These are phyloP conservation scores for Galagoides demidoff DNA, from an alignment of 2,797 vertebrate species.

Conservation along the genomic window DNA sequence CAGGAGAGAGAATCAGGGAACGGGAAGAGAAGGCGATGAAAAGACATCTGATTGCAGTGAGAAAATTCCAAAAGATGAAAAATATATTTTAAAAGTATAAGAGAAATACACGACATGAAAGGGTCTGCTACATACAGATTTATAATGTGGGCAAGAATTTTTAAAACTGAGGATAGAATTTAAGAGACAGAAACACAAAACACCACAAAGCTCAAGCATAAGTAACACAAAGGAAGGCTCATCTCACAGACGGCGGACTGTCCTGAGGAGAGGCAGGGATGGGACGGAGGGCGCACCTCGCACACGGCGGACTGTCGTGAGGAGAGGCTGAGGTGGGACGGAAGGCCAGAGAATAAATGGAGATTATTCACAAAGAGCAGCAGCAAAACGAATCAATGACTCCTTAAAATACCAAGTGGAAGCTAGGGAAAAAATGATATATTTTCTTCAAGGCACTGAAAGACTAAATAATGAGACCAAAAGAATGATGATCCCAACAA, in stretches of 20 bases:
- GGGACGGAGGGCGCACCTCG: too few species aligned
- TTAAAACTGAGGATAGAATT: background rate
- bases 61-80: background rate
- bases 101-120: too few species aligned
- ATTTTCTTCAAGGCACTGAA: too few species aligned
- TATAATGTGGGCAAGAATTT: too few species aligned
- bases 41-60: background rate
- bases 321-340: too few species aligned
- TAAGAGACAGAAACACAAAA: background rate
- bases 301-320: background rate
- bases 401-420: background rate
- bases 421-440: background rate
- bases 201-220: background rate
- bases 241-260: background rate
- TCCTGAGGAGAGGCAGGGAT: too few species aligned
- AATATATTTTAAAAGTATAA: background rate
- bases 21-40: background rate
- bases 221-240: background rate
- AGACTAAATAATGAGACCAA: background rate
- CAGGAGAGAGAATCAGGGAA: background rate
- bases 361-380: background rate
- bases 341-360: too few species aligned
- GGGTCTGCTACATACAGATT: background rate
- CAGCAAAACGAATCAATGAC: fast-evolving
- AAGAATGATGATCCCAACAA: too few species aligned